A percentile compares a stretch with the other conserved stretches of the same genome.
Conservation (phyloP, 2,797 vertebrate species). For the Hafferia zeledoni region DNA sequence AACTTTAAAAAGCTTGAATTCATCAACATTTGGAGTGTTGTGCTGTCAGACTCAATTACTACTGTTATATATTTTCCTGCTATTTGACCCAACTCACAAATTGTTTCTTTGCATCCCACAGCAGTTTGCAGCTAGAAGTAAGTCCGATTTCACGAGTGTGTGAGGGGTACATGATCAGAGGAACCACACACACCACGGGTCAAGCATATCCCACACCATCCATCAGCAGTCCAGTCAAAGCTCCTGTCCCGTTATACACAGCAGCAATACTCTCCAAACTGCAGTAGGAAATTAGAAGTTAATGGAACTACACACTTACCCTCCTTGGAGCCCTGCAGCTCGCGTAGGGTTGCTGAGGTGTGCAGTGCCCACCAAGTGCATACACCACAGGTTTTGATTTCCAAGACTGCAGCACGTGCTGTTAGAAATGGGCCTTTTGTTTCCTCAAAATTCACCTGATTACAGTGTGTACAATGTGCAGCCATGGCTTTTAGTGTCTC, state of each 20-base stretch:
- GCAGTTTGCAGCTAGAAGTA: neutral
- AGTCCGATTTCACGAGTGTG: neutral
- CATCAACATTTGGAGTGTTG: neutral
- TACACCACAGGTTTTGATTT: neutral
- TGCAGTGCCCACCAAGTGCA: neutral
- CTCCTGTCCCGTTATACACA: neutral
- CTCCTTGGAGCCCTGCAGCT: neutral
- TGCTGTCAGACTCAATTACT: neutral
- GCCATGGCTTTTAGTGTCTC: neutral
- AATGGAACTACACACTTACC: neutral
- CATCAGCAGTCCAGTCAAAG: neutral
- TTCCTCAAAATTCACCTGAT: neutral
- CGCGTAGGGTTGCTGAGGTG: rapidly evolving
- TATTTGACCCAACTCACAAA: neutral
- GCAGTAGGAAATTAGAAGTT: neutral
- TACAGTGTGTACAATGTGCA: neutral
- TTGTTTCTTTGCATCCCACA: neutral
- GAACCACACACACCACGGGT: rapidly evolving
- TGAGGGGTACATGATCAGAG: neutral
- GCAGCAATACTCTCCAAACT: neutral
- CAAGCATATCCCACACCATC: rapidly evolving
- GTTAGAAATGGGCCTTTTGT: neutral
- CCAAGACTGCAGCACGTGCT: neutral
- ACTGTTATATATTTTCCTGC: rapidly evolving
- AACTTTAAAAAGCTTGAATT: constrained; percentile 20